These are phyloP conservation scores for Gasterosteus nipponicus DNA, from an alignment of 2,113 vertebrate species.

Conservation along the genomic window DNA sequence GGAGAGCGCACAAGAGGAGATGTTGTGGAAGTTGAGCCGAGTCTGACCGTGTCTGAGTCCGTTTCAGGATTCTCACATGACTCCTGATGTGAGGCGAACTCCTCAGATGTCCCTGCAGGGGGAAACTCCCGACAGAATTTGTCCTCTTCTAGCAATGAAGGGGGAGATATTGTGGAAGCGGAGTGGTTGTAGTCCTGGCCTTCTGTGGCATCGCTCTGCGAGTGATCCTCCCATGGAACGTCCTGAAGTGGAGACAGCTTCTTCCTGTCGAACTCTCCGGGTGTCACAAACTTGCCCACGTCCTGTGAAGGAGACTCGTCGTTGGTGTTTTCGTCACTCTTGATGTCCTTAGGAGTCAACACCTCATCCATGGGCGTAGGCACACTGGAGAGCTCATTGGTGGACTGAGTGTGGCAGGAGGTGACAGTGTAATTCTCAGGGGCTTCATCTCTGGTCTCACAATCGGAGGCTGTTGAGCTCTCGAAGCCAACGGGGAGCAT, in stretches of 20 bases:
- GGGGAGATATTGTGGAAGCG: constrained; percentile 92
- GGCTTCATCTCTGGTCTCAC: constrained; percentile 90
- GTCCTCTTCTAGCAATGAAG: constrained; percentile 92
- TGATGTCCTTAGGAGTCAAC: constrained; percentile 91
- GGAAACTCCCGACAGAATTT: constrained; percentile 81
- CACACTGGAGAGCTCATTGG: constrained; percentile 92
- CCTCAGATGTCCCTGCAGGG: constrained; percentile 55
- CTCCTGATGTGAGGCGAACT: constrained; percentile 50
- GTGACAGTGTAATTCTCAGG: constrained; percentile 90
- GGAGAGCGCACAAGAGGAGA: constrained; percentile 90
- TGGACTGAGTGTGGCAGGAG: constrained; percentile 92
- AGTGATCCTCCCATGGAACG: constrained; percentile 81
- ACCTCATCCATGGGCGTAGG: constrained; percentile 96
- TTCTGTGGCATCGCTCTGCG: constrained; percentile 90
- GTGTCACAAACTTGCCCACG: constrained; percentile 82
- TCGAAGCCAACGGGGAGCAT: constrained; percentile 87
- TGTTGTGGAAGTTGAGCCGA: constrained; percentile 72
- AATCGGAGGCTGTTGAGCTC: constrained; percentile 89
- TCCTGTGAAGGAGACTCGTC: constrained; percentile 92
- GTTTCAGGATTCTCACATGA: constrained; percentile 53
- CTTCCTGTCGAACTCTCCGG: constrained; percentile 82
- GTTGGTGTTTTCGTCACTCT: constrained; percentile 93
- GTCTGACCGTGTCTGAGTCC: constrained; percentile 69
- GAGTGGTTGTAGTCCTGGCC: constrained; percentile 90
- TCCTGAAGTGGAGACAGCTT: constrained; percentile 82